Evolutionary conservation across 2,888 invertebrate genomes (phyloP), one percentile per base, ranked within the genome.

Genomic region (Subacronicta megacephala): DNA sequence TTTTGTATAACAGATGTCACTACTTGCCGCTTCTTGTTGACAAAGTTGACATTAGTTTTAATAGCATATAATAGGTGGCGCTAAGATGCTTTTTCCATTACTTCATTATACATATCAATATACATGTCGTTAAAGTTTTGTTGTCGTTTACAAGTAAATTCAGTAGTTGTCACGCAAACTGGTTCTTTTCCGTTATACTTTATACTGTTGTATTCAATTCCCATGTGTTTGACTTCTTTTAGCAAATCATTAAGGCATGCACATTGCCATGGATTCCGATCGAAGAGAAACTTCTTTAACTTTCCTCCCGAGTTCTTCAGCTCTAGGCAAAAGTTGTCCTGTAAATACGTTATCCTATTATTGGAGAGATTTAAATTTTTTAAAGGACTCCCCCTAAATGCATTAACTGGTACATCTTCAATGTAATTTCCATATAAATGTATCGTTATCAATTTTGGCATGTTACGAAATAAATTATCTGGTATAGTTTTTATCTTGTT

Each of bases 201-300:
- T 0, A 52, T 57, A 40, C 53, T 68, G 42, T 89, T 90, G 49
- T 93, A 93, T 16, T 72, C 69, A 20, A 93, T 82, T 7, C 75
- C 72, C 10, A 81, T 75, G 13, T 57, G 77, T 51, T 89, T 90
- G 0, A 90, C 80, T 73, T 93, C 92, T 40, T 80, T 82, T 1
- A 92, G 33, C 16, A 90, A 55, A 29, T 91, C 85, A 41, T 75
- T 80, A 0, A 92, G 72, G 67, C 93, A 93, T 0, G 87, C 78
- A 62, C 93, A 93, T 51, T 92, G 92, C 90, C 91, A 93, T 2
- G 92, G 92, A 54, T 93, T 93, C n/a, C 88, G 84, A 15, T 90
- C 85, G 23, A 93, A 89, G 52, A 82, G 85, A 50, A 93, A 89
- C 58, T 89, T 90, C 2, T 70, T 80, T 20, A 93, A 59, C 17